Evolutionary conservation across 2,113 vertebrate species (phyloP).

Genomic region (Bothrops jararaca): DNA sequence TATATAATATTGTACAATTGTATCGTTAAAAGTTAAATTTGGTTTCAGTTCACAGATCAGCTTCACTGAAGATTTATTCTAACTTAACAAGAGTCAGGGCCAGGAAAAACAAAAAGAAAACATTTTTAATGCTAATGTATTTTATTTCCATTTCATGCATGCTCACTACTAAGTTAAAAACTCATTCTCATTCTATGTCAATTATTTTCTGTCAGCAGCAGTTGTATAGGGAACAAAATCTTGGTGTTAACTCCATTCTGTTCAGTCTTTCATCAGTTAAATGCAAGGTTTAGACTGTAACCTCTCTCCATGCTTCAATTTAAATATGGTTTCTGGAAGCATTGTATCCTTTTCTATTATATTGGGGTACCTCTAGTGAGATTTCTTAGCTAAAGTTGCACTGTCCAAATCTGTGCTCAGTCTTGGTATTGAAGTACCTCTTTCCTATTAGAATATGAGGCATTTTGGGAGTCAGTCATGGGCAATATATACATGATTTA

Average conservation of each 20-base stretch:
- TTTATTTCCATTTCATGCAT: neutral
- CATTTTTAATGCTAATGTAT: neutral
- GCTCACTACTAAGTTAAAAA: neutral
- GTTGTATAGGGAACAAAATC: neutral
- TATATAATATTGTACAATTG: neutral
- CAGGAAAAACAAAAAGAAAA: neutral
- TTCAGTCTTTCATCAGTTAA: neutral
- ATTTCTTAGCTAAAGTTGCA: slow-evolving; percentile 23
- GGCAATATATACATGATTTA: slow-evolving; percentile 50
- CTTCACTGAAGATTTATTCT: neutral
- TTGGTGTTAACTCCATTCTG: neutral
- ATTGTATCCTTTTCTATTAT: neutral
- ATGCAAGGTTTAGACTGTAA: neutral
- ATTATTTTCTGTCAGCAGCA: neutral
- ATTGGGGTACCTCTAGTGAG: neutral
- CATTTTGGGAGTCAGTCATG: slow-evolving; percentile 45
- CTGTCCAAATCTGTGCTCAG: neutral
- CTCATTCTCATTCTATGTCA: neutral
- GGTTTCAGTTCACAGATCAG: neutral
- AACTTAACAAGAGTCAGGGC: neutral
- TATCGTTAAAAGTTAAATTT: neutral
- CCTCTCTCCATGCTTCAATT: neutral
- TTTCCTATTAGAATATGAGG: slow-evolving; percentile 33
- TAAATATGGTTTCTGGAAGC: neutral
- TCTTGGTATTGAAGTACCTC: slow-evolving; percentile 35